Conservation (phyloP, 2,113 vertebrate species). For the Salvelinus sp. region DNA sequence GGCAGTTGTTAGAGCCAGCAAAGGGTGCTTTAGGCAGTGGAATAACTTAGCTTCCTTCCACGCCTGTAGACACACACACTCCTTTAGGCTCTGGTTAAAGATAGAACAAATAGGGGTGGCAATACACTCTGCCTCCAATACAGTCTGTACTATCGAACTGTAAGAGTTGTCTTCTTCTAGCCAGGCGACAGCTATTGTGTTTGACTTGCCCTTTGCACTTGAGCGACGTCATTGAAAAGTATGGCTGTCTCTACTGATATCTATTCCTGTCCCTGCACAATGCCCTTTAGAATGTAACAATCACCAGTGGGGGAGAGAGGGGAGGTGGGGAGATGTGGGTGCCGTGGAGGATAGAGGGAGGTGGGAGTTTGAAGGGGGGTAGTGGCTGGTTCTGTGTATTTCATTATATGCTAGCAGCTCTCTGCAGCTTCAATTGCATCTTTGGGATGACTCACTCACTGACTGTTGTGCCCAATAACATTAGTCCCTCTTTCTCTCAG, state of each 20-base stretch:
- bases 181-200: neutral
- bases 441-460: slow-evolving; percentile 19
- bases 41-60: too few species aligned
- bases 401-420: slow-evolving; percentile 14
- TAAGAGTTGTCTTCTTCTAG: neutral
- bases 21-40: too few species aligned
- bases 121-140: too few species aligned
- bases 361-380: neutral
- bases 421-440: slow-evolving; percentile 26
- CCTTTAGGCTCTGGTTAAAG: too few species aligned
- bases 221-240: slow-evolving; percentile 10
- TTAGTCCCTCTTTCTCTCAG: neutral
- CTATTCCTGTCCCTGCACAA: slow-evolving; percentile 16
- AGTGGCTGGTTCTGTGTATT: slow-evolving; percentile 6
- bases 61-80: too few species aligned
- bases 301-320: neutral
- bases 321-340: neutral
- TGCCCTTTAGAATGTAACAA: slow-evolving; percentile 33
- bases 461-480: neutral
- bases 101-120: too few species aligned
- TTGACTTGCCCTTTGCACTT: slow-evolving; percentile 18
- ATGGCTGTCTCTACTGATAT: slow-evolving; percentile 4
- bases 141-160: neutral
- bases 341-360: neutral
- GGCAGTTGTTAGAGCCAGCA: too few species aligned